Evolutionary conservation across 2,888 invertebrate species (phyloP).

Genomic region (Protonemura montana): DNA sequence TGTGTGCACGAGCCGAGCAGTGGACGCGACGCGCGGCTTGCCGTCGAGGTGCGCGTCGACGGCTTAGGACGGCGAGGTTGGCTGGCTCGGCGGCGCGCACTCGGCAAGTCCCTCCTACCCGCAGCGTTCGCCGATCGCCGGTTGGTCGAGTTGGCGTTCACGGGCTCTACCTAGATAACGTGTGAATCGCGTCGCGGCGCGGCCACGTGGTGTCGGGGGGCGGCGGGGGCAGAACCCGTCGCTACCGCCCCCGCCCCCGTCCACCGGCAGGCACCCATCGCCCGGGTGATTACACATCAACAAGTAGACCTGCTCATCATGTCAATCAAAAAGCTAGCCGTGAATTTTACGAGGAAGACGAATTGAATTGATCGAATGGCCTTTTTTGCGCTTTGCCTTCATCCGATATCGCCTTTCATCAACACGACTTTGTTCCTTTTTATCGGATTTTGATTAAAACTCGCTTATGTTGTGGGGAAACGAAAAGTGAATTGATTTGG

Average conservation of each 20-base stretch:
- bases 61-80: not conserved
- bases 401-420: not conserved
- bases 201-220: constrained; percentile 5
- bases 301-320: constrained; percentile 26
- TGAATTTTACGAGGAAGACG: not conserved
- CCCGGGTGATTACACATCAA: constrained; percentile 35
- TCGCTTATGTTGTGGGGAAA: not conserved
- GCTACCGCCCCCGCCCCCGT: constrained; percentile 1
- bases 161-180: constrained; percentile 27
- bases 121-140: not conserved
- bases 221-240: not conserved
- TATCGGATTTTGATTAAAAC: constrained; percentile 7
- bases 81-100: not conserved
- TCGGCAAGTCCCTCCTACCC: constrained; percentile 35
- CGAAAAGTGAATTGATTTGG: not conserved
- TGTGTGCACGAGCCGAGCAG: constrained; percentile 2
- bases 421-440: not conserved
- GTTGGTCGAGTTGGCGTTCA: constrained; percentile 1
- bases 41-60: not conserved
- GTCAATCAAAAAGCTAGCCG: not conserved
- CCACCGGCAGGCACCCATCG: not conserved
- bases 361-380: not conserved
- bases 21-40: not conserved
- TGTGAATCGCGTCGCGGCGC: constrained; percentile 27
- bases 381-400: not conserved